phyloP scores from a whole-genome alignment of 2,888 invertebrate species.

The Eupithecia abbreviata region DNA sequence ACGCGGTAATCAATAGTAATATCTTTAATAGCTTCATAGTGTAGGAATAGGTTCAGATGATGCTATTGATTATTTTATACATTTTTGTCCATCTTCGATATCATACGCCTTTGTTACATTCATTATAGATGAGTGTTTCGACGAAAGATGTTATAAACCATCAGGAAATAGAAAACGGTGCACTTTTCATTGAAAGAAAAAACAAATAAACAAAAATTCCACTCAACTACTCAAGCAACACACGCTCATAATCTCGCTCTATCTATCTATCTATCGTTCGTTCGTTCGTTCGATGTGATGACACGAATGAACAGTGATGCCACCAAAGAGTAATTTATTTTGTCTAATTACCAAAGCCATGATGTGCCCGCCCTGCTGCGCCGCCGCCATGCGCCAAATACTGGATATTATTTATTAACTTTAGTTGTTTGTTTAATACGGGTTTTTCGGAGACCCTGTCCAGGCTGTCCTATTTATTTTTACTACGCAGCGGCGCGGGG shows the following conservation, averaged over 20 bases:
- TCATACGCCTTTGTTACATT: not conserved
- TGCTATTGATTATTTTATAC: slow-evolving; percentile 2
- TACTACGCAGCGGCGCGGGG: too few species aligned
- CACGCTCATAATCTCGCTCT: not conserved
- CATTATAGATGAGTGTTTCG: not conserved
- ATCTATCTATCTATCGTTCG: not conserved
- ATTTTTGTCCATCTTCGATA: not conserved
- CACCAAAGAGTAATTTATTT: not conserved
- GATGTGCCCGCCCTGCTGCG: too few species aligned
- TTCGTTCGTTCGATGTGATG: not conserved
- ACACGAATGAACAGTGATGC: not conserved
- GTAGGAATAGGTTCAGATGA: slow-evolving; percentile 45
- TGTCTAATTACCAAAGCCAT: not conserved
- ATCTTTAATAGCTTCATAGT: slow-evolving; percentile 75
- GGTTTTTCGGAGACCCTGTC: too few species aligned
- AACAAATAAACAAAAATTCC: slow-evolving; percentile 11
- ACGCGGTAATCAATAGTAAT: slow-evolving; percentile 64
- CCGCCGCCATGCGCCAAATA: too few species aligned
- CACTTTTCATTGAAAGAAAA: slow-evolving; percentile 5
- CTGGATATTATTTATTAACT: too few species aligned
- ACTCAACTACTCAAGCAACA: not conserved
- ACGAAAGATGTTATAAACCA: not conserved
- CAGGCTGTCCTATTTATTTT: too few species aligned
- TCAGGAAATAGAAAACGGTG: not conserved
- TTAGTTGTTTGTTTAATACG: too few species aligned